These are phyloP conservation scores for Drosophila teissieri DNA, from an alignment of 1,140 invertebrate species.

Conservation along the genomic window DNA sequence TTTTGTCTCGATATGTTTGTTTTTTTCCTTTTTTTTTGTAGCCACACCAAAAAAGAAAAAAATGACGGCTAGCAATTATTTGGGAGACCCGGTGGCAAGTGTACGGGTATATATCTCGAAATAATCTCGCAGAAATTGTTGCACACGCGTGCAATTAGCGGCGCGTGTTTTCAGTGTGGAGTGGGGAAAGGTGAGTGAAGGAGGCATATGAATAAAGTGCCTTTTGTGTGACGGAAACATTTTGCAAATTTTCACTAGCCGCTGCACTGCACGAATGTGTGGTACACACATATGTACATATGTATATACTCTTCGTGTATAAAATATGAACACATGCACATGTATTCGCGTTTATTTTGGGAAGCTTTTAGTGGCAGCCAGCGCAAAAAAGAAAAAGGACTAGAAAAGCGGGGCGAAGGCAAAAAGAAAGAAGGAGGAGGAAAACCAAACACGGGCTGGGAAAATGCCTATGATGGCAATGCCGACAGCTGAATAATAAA, in stretches of 20 bases:
- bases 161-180: slow-evolving; percentile 53
- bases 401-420: slow-evolving; percentile 12
- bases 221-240: slow-evolving; percentile 33
- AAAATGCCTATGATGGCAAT: slow-evolving; percentile 37
- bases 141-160: slow-evolving; percentile 58
- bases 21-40: slow-evolving; percentile 13
- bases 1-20: slow-evolving; percentile 13
- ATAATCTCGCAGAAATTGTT: slow-evolving; percentile 7
- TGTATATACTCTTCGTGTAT: slow-evolving; percentile 10
- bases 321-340: slow-evolving; percentile 28
- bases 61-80: slow-evolving; percentile 50
- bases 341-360: slow-evolving; percentile 34
- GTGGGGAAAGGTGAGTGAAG: slow-evolving; percentile 42
- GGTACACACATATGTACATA: too few species aligned
- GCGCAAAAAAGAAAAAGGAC: slow-evolving; percentile 22
- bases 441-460: slow-evolving; percentile 1
- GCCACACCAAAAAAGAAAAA: slow-evolving; percentile 22
- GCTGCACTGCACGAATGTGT: background rate
- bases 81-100: slow-evolving; percentile 38
- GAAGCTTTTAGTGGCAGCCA: slow-evolving; percentile 13
- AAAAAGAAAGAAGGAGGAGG: background rate
- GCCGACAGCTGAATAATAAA: slow-evolving; percentile 75
- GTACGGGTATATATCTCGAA: slow-evolving; percentile 5
- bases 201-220: slow-evolving; percentile 13
- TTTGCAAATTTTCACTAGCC: slow-evolving; percentile 30